Percentiles rank a stretch among this genome's conserved stretches.
Evolutionary conservation across 2,888 invertebrate genomes (phyloP).

Genomic region (Megaustenia siamemsis): DNA sequence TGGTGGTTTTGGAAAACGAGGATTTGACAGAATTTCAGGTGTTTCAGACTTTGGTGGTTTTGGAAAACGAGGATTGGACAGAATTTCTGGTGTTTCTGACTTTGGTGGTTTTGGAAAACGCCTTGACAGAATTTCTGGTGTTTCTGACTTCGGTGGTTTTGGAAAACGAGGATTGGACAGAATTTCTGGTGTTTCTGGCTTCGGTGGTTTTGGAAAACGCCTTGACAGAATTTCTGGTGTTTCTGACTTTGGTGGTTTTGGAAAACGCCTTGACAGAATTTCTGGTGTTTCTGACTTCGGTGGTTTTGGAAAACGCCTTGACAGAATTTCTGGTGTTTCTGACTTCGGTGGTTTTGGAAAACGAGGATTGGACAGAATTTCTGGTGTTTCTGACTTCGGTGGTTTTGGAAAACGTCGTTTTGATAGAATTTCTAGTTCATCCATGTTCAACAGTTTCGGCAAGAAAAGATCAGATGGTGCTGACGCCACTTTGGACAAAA

Average conservation of each 20-base stretch:
- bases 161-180: slow-evolving; percentile 22
- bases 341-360: background rate
- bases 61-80: slow-evolving; percentile 38
- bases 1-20: slow-evolving; percentile 36
- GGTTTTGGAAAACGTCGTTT: slow-evolving; percentile 31
- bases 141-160: slow-evolving; percentile 11
- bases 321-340: background rate
- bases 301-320: slow-evolving; percentile 37
- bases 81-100: background rate
- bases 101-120: slow-evolving; percentile 36
- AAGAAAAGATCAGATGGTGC: background rate
- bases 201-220: slow-evolving; percentile 28
- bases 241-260: background rate
- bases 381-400: no score
- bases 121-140: slow-evolving; percentile 27
- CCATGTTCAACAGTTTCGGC: background rate
- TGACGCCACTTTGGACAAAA: background rate
- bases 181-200: background rate
- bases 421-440: background rate
- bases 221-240: slow-evolving; percentile 27
- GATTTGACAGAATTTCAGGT: slow-evolving; percentile 14
- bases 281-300: background rate
- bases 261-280: slow-evolving; percentile 42
- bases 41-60: background rate
- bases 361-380: background rate